Conservation (phyloP, 2,113 vertebrate species). For the Camelus bactrianus region DNA sequence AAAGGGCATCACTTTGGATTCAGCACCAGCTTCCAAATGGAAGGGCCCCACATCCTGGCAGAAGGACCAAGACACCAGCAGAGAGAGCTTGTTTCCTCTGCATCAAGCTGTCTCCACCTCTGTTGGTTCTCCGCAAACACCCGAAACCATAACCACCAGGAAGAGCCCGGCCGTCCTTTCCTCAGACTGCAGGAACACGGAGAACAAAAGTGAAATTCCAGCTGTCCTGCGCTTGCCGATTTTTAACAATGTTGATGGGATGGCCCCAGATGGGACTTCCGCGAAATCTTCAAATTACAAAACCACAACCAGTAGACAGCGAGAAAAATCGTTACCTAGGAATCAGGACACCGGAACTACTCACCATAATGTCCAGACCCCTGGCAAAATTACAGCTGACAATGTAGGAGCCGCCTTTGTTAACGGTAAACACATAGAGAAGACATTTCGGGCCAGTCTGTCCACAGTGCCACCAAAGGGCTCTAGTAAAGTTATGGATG, state of each 20-base stretch:
- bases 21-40: not conserved
- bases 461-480: not conserved
- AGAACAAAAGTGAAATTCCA: not conserved
- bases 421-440: not conserved
- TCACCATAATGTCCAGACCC: rapidly evolving
- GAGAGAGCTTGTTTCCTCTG: not conserved
- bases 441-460: not conserved
- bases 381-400: not conserved
- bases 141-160: not conserved
- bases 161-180: rapidly evolving
- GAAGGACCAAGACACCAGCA: not conserved
- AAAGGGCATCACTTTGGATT: not conserved
- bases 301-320: rapidly evolving
- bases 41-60: not conserved
- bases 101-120: not conserved
- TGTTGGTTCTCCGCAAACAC: not conserved
- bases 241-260: not conserved
- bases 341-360: not conserved
- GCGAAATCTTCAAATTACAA: not conserved
- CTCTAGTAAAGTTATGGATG: not conserved
- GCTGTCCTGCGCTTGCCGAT: not conserved
- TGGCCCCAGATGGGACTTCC: not conserved
- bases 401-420: not conserved
- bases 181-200: rapidly evolving
- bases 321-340: not conserved